Evolutionary conservation across 2,797 vertebrate species (phyloP), one percentile per base, ranked within the genome.

Genomic region (Etheostoma perlongum): DNA sequence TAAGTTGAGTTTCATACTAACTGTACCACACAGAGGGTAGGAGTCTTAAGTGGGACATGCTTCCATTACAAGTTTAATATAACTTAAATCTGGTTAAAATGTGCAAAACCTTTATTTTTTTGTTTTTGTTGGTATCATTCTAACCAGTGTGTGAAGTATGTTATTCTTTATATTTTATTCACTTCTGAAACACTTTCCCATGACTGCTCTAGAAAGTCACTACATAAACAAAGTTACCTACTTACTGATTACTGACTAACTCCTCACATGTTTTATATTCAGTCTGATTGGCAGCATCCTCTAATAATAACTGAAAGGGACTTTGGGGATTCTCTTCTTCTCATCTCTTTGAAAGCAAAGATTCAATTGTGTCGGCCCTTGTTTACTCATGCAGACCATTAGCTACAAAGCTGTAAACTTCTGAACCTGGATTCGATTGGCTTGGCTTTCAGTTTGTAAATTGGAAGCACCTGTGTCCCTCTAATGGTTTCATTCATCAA

Each of bases 381-480:
- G 0, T 67, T 67, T 79, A 16, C 62, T 81, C 80, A 78, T 79
- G 57, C 73, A 74, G 76, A 74, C 76, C 74, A 81, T 90, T 79
- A 85, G 79, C 76, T 77, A 47, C 33, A 73, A 76, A 87, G 79
- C 78, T 25, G 46, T 73, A 82, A 88, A 77, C 71, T 19, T 72
- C 67, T 83, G 61, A 81, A 81, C 84, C 75, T 69, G 85, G 70
- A 70, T 57, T 69, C 82, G 70, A 70, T 57, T 64, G 74, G 66
- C 10, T 78, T 16, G 5, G 42, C 63, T 88, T 76, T 79, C 4
- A 70, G 62, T 85, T 84, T 67, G 59, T 74, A 85, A 90, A 93
- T 87, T 84, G 66, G 74, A 92, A 89, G 83, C 89, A 92, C 79
- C 85, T 92, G 89, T 66, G 15, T 10, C 48, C 61, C 27, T 67